Evolutionary conservation across 2,888 invertebrate species (phyloP).

Genomic region (Agrypnus murinus): DNA sequence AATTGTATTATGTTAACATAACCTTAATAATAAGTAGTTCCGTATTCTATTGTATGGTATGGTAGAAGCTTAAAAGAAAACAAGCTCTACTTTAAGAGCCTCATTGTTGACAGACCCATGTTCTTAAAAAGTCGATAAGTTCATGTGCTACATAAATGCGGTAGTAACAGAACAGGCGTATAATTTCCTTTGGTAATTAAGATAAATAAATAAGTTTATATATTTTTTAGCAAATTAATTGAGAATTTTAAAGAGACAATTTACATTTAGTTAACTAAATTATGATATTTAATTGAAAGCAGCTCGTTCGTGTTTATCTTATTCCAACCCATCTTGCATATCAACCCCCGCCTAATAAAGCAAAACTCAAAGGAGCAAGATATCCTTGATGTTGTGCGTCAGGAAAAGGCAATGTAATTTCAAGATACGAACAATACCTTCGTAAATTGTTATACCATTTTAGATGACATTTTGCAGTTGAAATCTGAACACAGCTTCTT

Average conservation of each 20-base stretch:
- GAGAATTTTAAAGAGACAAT: constrained; percentile 1
- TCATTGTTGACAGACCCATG: neutral
- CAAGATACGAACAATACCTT: constrained; percentile 6
- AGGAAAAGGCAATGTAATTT: constrained; percentile 8
- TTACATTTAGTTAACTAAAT: neutral
- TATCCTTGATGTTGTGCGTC: constrained; percentile 6
- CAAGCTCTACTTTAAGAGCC: neutral
- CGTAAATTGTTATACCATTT: neutral
- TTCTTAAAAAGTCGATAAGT: constrained; percentile 16
- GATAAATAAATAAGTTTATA: neutral
- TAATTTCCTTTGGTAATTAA: too few species aligned
- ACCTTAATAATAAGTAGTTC: constrained; percentile 6
- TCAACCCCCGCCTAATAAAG: constrained; percentile 3
- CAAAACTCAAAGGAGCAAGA: constrained; percentile 5
- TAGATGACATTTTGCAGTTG: neutral
- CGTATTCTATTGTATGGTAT: too few species aligned
- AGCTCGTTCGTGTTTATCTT: constrained; percentile 7
- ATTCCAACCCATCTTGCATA: constrained; percentile 10
- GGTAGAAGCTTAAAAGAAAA: constrained; percentile 13
- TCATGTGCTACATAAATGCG: constrained; percentile 14
- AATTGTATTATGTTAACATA: constrained; percentile 4
- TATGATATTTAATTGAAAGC: neutral
- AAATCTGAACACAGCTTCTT: too few species aligned
- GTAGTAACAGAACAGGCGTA: too few species aligned
- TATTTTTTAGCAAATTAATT: neutral